Evolutionary conservation across 2,888 invertebrate genomes (phyloP).

Genomic region (Belgica antarctica): DNA sequence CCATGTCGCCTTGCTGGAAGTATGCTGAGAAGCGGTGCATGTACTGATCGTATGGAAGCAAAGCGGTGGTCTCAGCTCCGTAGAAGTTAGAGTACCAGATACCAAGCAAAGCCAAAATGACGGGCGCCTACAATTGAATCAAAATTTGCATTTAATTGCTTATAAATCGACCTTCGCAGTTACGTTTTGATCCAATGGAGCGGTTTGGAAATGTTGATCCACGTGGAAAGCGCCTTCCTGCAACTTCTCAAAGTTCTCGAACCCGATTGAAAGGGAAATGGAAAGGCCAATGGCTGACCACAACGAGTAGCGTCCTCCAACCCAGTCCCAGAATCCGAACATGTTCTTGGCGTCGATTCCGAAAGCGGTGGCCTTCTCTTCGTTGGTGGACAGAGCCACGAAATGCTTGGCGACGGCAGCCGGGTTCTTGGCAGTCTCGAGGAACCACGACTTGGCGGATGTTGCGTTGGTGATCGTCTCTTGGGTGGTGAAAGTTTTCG

Average conservation of each 20-base stretch:
- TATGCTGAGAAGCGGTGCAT: conserved; percentile 98
- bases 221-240: conserved; percentile 88
- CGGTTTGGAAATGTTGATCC: conserved; percentile 87
- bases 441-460: conserved; percentile 95
- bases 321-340: conserved; percentile 99
- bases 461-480: conserved; percentile 99
- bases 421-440: conserved; percentile 76
- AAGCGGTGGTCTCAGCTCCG: conserved; percentile 91
- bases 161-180: conserved; percentile 43
- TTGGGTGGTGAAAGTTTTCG: conserved; percentile 98
- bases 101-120: conserved; percentile 87
- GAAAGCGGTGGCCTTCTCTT: conserved; percentile 89
- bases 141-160: conserved; percentile 43
- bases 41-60: conserved; percentile 98
- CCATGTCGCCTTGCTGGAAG: conserved; percentile 99
- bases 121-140: conserved; percentile 73
- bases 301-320: conserved; percentile 93
- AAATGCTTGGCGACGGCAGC: conserved; percentile 93
- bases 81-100: conserved; percentile 95
- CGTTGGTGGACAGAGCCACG: conserved; percentile 96
- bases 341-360: conserved; percentile 96
- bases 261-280: conserved; percentile 89
- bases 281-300: conserved; percentile 99
- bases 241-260: conserved; percentile 89
- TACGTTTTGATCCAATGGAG: conserved; percentile 90